Conservation (phyloP, 2,113 vertebrate species). For the Spea bombifrons region DNA sequence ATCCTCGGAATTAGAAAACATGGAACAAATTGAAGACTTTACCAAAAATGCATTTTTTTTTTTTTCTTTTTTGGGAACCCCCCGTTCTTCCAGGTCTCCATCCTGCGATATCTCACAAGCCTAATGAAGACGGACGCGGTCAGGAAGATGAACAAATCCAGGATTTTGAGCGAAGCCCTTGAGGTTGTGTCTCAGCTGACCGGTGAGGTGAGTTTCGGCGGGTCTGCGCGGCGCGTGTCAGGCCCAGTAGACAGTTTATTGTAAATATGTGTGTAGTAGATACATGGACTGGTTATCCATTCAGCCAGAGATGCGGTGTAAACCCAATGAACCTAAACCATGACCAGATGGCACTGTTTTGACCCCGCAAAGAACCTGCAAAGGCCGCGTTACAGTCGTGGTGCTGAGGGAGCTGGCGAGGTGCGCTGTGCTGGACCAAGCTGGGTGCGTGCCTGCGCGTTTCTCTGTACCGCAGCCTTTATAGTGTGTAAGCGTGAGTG, state of each 20-base stretch:
- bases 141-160: neutral
- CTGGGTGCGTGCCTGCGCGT: neutral
- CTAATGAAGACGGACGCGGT: neutral
- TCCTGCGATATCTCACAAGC: neutral
- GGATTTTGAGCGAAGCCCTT: slow-evolving; percentile 12
- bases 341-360: neutral
- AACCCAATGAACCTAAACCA: neutral
- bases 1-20: too few relatives aligned
- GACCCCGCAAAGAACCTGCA: neutral
- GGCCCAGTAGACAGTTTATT: too few relatives aligned
- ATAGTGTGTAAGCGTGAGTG: neutral
- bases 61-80: neutral
- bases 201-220: slow-evolving; percentile 2
- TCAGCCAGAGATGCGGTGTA: neutral
- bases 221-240: neutral
- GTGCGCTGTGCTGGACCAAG: too few relatives aligned
- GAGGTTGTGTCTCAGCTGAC: slow-evolving; percentile 4
- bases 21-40: neutral
- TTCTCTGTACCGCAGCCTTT: neutral
- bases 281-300: too few relatives aligned
- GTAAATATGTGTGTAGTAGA: too few relatives aligned
- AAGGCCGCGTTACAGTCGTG: neutral
- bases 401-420: too few relatives aligned
- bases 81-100: neutral
- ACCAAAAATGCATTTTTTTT: neutral